Base-by-base conservation (phyloP, 2,888 invertebrate genomes). In the Scotopteryx bipunctaria region DNA sequence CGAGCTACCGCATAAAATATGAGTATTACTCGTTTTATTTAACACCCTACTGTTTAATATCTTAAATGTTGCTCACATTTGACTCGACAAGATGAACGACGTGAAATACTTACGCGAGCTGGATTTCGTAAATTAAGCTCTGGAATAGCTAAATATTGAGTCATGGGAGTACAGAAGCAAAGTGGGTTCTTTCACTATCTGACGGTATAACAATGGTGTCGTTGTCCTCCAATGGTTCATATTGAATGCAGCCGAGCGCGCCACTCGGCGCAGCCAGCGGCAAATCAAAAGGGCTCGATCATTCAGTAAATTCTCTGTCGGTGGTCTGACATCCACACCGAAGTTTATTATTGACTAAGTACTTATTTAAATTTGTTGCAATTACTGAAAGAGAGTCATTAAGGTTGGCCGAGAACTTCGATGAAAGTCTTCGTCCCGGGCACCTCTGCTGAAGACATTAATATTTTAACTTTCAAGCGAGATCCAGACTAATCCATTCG, bases 181-280 rank as follows among this genome's bases (percentile, higher is more conserved):
- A 56, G 57, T 21, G 46, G 55, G 64, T 67, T 67, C 63, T 67
- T 73, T 66, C 53, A 65, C 63, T 78, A 76, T 76, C 73, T 68
- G 65, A 71, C 64, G 42, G 49, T 64, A 59, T 66, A 72, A 81
- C 79, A 82, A 81, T 76, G 69, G 72, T 57, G 57, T 59, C 63
- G 72, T 82, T 78, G 77, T 75, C 70, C 67, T 63, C 58, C 63
- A 62, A 61, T 45, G 57, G 65, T 75, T 83, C 76, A 82, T 83
- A 85, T 76, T 72, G 78, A 81, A 86, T 86, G 83, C 85, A 81
- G 63, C 71, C 64, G 61, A 73, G 83, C 78, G 71, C 70, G 64
- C 69, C 66, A 66, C 66, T 67, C 64, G 66, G 57, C 52, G 61
- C 67, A 66, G 63, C 67, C 67, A 69, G 75, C 80, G 80, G 79